phyloP scores from a whole-genome alignment of 2,113 vertebrate genomes.

The Mesembrinibis cayennensis region DNA sequence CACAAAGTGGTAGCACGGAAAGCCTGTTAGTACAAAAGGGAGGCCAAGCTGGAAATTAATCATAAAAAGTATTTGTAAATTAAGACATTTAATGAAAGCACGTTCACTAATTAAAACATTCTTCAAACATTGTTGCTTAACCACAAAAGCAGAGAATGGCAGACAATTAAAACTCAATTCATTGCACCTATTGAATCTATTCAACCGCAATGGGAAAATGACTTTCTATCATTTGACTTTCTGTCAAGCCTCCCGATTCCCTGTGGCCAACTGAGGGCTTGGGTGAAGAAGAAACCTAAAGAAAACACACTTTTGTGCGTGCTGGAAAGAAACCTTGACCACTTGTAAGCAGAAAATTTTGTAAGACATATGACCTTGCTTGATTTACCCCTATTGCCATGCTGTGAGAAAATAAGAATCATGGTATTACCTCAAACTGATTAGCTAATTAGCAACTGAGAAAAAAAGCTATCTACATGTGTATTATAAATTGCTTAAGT shows the following conservation, averaged over 20 bases:
- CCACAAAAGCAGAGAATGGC: background rate
- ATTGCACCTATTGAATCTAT: background rate
- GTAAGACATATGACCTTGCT: background rate
- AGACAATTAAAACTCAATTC: conserved; percentile 21
- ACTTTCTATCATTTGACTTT: background rate
- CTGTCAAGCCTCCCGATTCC: background rate
- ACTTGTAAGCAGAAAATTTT: background rate
- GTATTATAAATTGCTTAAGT: background rate
- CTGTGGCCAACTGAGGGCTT: background rate
- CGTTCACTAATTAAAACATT: conserved; percentile 7
- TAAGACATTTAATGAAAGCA: background rate
- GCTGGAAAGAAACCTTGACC: background rate
- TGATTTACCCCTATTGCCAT: background rate
- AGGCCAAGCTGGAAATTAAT: background rate
- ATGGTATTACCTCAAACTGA: background rate
- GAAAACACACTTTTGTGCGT: background rate
- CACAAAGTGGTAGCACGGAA: background rate
- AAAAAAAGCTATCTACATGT: background rate
- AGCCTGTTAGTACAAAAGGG: background rate
- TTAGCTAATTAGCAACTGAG: background rate
- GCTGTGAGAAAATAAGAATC: background rate
- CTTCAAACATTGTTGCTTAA: background rate
- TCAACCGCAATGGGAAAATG: background rate
- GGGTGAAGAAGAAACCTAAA: background rate
- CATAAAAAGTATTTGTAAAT: background rate